These are phyloP conservation scores for Charadrius vociferus DNA, from an alignment of 2,113 vertebrate species.

Conservation along the genomic window DNA sequence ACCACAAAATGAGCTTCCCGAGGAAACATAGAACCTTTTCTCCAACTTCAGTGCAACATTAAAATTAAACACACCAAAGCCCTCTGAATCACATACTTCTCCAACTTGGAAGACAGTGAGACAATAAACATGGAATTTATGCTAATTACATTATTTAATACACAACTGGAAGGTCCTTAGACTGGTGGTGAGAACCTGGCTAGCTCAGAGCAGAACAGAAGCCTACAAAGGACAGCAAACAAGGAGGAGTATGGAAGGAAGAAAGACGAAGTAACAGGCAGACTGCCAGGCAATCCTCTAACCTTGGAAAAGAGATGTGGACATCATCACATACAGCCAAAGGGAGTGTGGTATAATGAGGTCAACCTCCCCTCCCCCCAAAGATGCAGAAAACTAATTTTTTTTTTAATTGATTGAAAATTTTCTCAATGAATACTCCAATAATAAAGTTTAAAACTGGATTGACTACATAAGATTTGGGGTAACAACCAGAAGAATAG, in stretches of 20 bases:
- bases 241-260: not conserved
- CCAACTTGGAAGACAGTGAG: not conserved
- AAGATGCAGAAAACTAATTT: not conserved
- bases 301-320: not conserved
- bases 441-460: not conserved
- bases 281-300: not conserved
- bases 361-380: rapidly evolving
- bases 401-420: not conserved
- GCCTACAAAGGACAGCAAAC: not conserved
- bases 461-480: not conserved
- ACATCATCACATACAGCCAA: not conserved
- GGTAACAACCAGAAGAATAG: not conserved
- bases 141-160: not conserved
- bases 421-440: not conserved
- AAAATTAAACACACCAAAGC: not conserved
- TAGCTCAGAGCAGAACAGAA: not conserved
- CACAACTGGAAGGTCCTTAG: not conserved
- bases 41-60: not conserved
- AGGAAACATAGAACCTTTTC: not conserved
- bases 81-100: not conserved
- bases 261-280: not conserved
- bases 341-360: not conserved
- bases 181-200: not conserved
- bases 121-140: not conserved
- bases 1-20: not conserved